Evolutionary conservation across 2,888 invertebrate genomes (phyloP).

Genomic region (Andrena chrysosceles): DNA sequence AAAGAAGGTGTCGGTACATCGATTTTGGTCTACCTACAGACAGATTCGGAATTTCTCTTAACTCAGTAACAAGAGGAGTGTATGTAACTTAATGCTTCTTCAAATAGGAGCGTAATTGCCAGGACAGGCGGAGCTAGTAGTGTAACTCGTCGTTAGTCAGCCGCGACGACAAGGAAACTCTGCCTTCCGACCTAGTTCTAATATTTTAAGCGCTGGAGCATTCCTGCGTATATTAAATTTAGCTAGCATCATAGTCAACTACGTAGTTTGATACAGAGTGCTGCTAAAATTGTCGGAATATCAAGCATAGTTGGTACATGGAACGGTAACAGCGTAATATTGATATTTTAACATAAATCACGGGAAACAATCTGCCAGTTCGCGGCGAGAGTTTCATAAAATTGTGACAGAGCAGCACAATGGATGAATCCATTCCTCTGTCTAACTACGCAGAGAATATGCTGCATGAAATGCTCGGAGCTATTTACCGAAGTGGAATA

Average conservation of each 20-base stretch:
- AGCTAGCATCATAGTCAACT: too few species aligned
- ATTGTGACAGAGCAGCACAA: constrained; percentile 15
- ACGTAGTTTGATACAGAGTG: too few species aligned
- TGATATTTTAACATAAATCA: constrained; percentile 23
- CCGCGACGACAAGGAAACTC: not conserved
- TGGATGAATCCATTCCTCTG: constrained; percentile 18
- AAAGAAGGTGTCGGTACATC: too few species aligned
- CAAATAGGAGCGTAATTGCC: too few species aligned
- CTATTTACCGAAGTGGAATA: constrained; percentile 39
- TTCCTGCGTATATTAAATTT: not conserved
- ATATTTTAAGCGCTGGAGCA: not conserved
- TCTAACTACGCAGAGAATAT: constrained; percentile 69
- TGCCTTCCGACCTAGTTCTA: not conserved
- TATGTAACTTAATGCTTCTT: too few species aligned
- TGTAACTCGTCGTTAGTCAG: not conserved
- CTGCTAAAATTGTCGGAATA: not conserved
- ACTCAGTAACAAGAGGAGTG: too few species aligned
- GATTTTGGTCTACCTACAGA: too few species aligned
- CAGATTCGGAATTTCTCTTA: too few species aligned
- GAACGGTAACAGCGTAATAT: constrained; percentile 1
- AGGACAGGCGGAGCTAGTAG: too few species aligned
- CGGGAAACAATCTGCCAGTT: constrained; percentile 9
- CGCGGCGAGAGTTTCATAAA: constrained; percentile 29
- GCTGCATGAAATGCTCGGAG: constrained; percentile 57
- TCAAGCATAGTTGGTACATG: not conserved